Evolutionary conservation across 2,797 vertebrate species (phyloP).

Genomic region (Merluccius polli): DNA sequence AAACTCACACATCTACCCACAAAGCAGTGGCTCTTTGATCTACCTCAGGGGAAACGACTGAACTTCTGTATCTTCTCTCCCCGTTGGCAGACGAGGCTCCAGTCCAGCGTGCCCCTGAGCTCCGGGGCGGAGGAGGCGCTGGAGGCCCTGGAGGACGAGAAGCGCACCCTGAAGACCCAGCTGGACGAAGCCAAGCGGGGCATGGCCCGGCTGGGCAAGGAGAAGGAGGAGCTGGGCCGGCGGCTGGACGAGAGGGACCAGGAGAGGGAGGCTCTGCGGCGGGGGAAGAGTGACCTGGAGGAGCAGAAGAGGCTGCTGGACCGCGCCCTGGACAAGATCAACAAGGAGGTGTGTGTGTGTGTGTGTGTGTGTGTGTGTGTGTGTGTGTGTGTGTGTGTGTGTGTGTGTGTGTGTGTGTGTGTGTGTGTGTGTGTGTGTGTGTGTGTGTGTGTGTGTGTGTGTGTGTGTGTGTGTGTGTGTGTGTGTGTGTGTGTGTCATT

Average conservation of each 20-base stretch:
- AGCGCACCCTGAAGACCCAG: conserved; percentile 75
- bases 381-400: neutral
- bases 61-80: too few relatives aligned
- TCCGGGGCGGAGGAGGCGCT: conserved; percentile 74
- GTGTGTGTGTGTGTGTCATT: too few relatives aligned
- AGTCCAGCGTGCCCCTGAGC: conserved; percentile 63
- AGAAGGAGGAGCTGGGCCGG: conserved; percentile 76
- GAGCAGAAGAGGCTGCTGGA: conserved; percentile 90
- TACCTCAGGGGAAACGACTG: too few relatives aligned
- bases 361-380: neutral
- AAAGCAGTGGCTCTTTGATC: too few relatives aligned
- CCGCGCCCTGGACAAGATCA: conserved; percentile 83
- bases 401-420: conserved; percentile 50
- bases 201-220: conserved; percentile 71
- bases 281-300: conserved; percentile 83
- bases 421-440: neutral
- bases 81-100: conserved; percentile 62
- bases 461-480: neutral
- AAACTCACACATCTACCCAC: too few relatives aligned
- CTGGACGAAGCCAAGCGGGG: conserved; percentile 82
- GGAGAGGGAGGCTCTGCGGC: conserved; percentile 81
- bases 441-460: conserved; percentile 1
- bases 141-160: conserved; percentile 76
- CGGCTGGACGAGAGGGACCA: conserved; percentile 81
- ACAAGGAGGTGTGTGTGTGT: conserved; percentile 78